phyloP scores from a whole-genome alignment of 1,140 invertebrate species.

The Metopolophium dirhodum region DNA sequence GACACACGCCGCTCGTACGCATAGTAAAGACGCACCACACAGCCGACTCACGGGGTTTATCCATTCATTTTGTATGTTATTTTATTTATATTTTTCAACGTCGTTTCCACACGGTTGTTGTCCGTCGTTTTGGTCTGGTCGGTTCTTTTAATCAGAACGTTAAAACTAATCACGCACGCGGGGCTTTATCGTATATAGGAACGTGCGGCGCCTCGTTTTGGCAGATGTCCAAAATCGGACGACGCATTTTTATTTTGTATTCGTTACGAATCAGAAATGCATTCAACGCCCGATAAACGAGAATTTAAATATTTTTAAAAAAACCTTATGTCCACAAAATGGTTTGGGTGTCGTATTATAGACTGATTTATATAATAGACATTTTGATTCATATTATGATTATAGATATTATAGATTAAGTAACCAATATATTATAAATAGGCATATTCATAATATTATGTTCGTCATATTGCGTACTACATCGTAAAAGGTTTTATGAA shows the following conservation, averaged over 20 bases:
- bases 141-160: not conserved
- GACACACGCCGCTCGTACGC: not conserved
- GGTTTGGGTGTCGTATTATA: not conserved
- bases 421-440: not conserved
- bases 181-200: not conserved
- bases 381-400: too few species aligned
- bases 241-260: slow-evolving; percentile 15
- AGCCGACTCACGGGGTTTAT: not conserved
- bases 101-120: too few species aligned
- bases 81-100: not conserved
- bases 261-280: not conserved
- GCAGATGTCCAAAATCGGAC: not conserved
- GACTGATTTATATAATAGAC: too few species aligned
- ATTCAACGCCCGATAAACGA: not conserved
- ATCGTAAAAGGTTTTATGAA: too few species aligned
- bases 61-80: slow-evolving; percentile 24
- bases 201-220: not conserved
- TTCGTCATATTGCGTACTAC: too few species aligned
- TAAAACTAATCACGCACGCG: not conserved
- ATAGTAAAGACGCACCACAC: not conserved
- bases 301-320: not conserved
- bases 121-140: not conserved
- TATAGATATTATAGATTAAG: too few species aligned
- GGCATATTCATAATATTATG: too few species aligned
- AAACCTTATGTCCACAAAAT: not conserved